Conservation (phyloP, 2,888 invertebrate genomes). For the Eupithecia subfuscata region DNA sequence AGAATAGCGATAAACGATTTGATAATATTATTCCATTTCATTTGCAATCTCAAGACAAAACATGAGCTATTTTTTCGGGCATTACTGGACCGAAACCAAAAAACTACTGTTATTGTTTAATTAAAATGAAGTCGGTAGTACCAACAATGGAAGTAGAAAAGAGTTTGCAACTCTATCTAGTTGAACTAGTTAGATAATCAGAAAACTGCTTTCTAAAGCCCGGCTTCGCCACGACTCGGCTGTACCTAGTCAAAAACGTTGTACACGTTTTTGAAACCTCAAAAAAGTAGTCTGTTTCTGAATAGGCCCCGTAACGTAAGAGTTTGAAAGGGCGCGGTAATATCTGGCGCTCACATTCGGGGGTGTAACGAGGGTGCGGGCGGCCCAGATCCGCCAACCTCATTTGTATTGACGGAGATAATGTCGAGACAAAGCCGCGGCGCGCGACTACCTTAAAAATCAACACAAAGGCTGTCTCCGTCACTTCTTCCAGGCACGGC, state of each 20-base stretch:
- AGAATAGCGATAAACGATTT: slow-evolving; percentile 9
- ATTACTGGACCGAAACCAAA: background rate
- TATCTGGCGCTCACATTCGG: slow-evolving; percentile 26
- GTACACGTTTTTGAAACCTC: background rate
- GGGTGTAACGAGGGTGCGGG: slow-evolving; percentile 39
- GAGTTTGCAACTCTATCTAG: background rate
- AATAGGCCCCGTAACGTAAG: slow-evolving; percentile 21
- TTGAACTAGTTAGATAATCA: background rate
- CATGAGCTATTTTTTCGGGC: background rate
- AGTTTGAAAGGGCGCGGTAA: slow-evolving; percentile 23
- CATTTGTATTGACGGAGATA: slow-evolving; percentile 45
- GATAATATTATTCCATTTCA: slow-evolving; percentile 9
- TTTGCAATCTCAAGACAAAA: background rate
- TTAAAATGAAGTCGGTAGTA: background rate
- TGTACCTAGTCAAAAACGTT: background rate
- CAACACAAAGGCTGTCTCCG: background rate
- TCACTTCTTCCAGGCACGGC: background rate
- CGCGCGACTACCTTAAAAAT: slow-evolving; percentile 17
- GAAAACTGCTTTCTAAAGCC: background rate
- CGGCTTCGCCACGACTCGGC: background rate
- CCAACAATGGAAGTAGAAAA: background rate
- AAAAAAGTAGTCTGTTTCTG: background rate
- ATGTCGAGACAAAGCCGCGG: slow-evolving; percentile 42
- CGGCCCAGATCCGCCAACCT: slow-evolving; percentile 40
- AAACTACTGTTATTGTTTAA: background rate